Conservation (phyloP, 2,888 invertebrate species). For the Lamellibrachia satsuma region DNA sequence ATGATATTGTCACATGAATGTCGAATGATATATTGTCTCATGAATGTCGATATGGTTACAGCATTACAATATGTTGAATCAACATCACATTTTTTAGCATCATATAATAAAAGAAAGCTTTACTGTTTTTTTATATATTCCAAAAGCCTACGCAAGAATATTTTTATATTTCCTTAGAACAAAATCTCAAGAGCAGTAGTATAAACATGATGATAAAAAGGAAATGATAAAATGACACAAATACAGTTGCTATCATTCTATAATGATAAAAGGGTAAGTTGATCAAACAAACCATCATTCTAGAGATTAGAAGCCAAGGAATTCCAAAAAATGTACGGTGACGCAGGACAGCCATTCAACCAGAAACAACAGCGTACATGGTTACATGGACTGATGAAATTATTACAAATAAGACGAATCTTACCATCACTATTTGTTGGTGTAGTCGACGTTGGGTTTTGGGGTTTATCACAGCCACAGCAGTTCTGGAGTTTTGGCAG, state of each 20-base stretch:
- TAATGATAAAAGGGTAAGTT: background rate
- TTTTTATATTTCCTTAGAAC: too few relatives aligned
- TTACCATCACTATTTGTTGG: background rate
- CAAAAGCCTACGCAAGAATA: too few relatives aligned
- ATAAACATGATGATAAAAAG: background rate
- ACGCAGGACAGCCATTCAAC: background rate
- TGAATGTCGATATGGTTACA: too few relatives aligned
- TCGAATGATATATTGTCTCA: too few relatives aligned
- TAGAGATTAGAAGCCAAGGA: background rate
- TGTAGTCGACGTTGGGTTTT: background rate
- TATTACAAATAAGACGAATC: background rate
- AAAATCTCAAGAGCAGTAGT: background rate
- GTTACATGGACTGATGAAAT: background rate
- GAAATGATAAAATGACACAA: background rate
- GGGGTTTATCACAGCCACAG: background rate
- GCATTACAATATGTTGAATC: too few relatives aligned
- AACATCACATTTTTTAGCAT: too few relatives aligned
- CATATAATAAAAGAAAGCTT: too few relatives aligned
- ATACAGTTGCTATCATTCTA: background rate
- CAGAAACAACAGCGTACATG: background rate
- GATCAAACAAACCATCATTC: background rate
- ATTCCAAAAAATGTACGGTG: background rate
- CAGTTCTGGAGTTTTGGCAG: background rate
- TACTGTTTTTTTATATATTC: too few relatives aligned
- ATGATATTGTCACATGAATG: too few relatives aligned